phyloP scores from a whole-genome alignment of 2,888 invertebrate genomes.

The Troglohyphantes excavatus region DNA sequence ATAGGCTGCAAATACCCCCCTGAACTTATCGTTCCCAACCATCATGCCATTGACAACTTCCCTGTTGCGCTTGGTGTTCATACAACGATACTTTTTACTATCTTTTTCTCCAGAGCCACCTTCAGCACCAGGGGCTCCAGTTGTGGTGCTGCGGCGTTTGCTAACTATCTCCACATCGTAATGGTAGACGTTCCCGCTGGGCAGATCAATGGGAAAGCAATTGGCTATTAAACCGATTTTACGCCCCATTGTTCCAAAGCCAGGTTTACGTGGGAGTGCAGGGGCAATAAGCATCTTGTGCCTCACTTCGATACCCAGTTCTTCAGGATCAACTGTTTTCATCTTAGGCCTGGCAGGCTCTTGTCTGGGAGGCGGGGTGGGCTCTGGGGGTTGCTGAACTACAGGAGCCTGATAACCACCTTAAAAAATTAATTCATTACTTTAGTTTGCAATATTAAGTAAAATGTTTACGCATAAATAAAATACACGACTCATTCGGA shows the following conservation, averaged over 20 bases:
- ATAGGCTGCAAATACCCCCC: slow-evolving; percentile 84
- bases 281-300: slow-evolving; percentile 5
- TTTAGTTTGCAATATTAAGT: no score
- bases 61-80: slow-evolving; percentile 83
- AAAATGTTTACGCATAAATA: no score
- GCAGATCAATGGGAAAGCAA: slow-evolving; percentile 85
- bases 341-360: background rate
- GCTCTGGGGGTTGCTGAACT: background rate
- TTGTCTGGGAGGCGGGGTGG: background rate
- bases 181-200: slow-evolving; percentile 84
- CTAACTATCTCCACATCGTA: slow-evolving; percentile 84
- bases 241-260: slow-evolving; percentile 59
- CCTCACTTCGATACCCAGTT: slow-evolving; percentile 56
- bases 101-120: slow-evolving; percentile 81
- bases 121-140: slow-evolving; percentile 80
- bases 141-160: slow-evolving; percentile 66
- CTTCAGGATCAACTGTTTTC: slow-evolving; percentile 21
- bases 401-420: background rate
- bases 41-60: slow-evolving; percentile 84
- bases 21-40: slow-evolving; percentile 82
- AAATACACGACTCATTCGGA: no score
- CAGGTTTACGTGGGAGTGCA: slow-evolving; percentile 33
- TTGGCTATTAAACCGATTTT: slow-evolving; percentile 82
- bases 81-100: slow-evolving; percentile 53
- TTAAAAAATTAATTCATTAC: no score